Evolutionary conservation across 2,113 vertebrate genomes (phyloP).

Genomic region (Sapajus apella): DNA sequence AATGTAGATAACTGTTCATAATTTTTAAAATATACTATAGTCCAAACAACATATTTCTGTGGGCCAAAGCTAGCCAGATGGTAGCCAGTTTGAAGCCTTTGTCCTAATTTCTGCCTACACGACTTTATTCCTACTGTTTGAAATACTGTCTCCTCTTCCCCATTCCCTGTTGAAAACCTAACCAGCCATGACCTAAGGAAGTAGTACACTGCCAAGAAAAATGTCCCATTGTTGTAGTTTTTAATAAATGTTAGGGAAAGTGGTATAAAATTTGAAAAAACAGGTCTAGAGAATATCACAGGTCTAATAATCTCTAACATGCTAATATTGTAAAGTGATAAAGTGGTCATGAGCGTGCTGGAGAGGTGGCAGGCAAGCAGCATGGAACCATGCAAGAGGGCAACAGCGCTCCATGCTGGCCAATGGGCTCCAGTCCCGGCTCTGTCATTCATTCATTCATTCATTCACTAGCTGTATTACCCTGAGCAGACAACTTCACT

Average conservation of each 20-base stretch:
- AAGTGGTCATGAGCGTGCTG: not conserved
- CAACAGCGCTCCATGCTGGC: fast-evolving
- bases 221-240: not conserved
- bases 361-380: not conserved
- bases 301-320: not conserved
- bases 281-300: not conserved
- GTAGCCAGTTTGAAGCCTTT: not conserved
- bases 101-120: not conserved
- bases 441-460: not conserved
- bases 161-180: not conserved
- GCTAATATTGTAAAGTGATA: not conserved
- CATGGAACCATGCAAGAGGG: fast-evolving
- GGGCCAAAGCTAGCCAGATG: not conserved
- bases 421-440: not conserved
- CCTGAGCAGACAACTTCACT: not conserved
- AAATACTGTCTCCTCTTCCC: not conserved
- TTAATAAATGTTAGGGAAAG: not conserved
- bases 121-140: not conserved
- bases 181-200: not conserved
- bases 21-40: not conserved
- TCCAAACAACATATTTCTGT: not conserved
- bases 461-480: not conserved
- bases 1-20: not conserved
- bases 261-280: not conserved
- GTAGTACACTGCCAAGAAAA: not conserved